Evolutionary conservation across 2,113 vertebrate species (phyloP).

Genomic region (Nycticorax nycticorax): DNA sequence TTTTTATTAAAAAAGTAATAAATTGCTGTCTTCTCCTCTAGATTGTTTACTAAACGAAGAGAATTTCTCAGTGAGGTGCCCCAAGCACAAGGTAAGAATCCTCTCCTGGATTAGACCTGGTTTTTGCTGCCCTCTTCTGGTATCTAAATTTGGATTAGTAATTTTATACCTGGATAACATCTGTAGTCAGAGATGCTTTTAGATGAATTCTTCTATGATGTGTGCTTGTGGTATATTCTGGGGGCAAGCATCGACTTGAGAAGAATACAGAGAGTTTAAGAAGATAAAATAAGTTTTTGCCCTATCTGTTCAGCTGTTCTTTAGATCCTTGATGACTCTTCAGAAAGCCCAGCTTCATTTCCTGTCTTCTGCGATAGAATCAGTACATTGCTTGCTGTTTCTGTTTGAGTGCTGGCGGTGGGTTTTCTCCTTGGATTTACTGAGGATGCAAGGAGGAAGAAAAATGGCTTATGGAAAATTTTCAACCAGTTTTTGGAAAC

Average conservation of each 20-base stretch:
- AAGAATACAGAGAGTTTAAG: not conserved
- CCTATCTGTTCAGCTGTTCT: not conserved
- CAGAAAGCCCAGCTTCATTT: constrained; percentile 16
- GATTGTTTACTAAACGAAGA: constrained; percentile 98
- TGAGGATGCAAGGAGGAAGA: not conserved
- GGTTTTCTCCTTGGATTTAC: not conserved
- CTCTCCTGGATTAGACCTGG: not conserved
- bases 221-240: not conserved
- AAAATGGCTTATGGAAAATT: not conserved
- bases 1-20: constrained; percentile 14
- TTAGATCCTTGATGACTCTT: not conserved
- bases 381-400: not conserved
- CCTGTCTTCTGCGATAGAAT: not conserved
- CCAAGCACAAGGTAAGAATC: constrained; percentile 97
- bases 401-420: not conserved
- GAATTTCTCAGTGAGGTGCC: constrained; percentile 98
- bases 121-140: not conserved
- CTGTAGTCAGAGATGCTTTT: not conserved
- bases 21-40: constrained; percentile 62
- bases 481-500: not conserved
- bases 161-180: not conserved
- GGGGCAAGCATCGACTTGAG: not conserved
- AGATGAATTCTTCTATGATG: not conserved
- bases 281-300: not conserved
- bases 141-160: not conserved